A percentile compares a stretch with the other conserved stretches of the same genome.
These are phyloP conservation scores for Neoaliturus tenellus DNA, from an alignment of 2,888 invertebrate species.

Conservation along the genomic window DNA sequence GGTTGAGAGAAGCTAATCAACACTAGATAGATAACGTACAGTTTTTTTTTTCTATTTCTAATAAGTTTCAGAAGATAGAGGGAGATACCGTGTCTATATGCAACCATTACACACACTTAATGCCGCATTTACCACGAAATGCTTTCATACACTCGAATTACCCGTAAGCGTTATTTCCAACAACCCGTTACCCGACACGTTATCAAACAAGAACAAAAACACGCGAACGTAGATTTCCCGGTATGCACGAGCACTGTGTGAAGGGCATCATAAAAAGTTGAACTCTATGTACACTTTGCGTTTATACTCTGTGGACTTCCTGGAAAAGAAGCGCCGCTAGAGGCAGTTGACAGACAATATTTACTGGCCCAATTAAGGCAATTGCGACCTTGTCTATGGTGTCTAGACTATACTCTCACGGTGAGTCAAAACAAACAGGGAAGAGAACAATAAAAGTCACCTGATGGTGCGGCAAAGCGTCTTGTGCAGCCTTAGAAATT, in stretches of 20 bases:
- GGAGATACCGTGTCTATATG: no score
- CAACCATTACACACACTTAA: no score
- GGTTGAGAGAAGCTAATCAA: no score
- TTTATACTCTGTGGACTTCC: neutral
- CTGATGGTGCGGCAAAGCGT: no score
- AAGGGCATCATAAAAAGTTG: neutral
- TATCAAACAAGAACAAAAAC: neutral
- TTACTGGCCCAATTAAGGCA: constrained; percentile 17
- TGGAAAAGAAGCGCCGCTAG: neutral
- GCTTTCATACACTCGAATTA: no score
- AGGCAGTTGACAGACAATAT: neutral
- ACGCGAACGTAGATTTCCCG: neutral
- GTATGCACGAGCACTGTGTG: neutral
- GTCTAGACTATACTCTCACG: neutral
- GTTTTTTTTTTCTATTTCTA: no score
- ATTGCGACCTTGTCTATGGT: neutral
- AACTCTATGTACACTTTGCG: neutral
- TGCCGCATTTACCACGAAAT: no score
- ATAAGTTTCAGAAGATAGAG: no score
- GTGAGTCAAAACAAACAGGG: neutral
- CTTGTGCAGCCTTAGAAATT: no score
- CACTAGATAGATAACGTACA: no score
- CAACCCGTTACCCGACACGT: no score
- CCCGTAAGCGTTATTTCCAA: no score
- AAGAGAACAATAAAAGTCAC: neutral